These are phyloP conservation scores for Hemithea aestivaria DNA, from an alignment of 2,888 invertebrate species.

Conservation along the genomic window DNA sequence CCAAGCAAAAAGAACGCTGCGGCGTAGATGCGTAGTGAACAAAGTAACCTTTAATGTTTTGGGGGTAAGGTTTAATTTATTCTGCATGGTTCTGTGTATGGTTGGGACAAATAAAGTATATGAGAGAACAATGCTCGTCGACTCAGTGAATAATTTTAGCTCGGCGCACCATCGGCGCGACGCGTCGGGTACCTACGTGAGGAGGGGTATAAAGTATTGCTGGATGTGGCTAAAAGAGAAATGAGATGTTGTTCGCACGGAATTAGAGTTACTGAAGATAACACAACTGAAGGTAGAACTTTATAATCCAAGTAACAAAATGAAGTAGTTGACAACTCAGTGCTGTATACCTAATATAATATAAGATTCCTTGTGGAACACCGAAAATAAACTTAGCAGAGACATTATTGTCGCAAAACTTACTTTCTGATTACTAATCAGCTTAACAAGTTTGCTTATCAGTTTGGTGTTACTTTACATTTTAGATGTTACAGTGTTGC, in stretches of 20 bases:
- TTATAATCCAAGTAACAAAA: too few species aligned
- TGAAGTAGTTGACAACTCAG: too few species aligned
- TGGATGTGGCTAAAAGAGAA: conserved; percentile 33
- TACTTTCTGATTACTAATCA: too few species aligned
- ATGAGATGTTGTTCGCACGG: conserved; percentile 2
- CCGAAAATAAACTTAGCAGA: too few species aligned
- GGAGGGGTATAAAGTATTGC: conserved; percentile 27
- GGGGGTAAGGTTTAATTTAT: conserved; percentile 7
- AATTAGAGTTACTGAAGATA: background rate
- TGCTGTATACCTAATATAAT: too few species aligned
- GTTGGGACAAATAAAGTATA: conserved; percentile 71
- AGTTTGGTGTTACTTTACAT: too few species aligned
- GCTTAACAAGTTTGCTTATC: too few species aligned
- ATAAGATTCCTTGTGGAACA: too few species aligned
- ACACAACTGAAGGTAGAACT: background rate
- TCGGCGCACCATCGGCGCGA: conserved; percentile 52
- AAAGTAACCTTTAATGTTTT: conserved; percentile 1
- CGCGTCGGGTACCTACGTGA: conserved; percentile 42
- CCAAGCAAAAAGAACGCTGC: conserved; percentile 57
- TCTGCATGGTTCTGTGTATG: conserved; percentile 10
- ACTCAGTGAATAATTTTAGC: conserved; percentile 76
- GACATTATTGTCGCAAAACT: too few species aligned
- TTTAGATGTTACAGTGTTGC: too few species aligned
- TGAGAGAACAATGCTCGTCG: conserved; percentile 71
- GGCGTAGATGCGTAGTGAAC: conserved; percentile 16